Evolutionary conservation across 2,797 vertebrate genomes (phyloP).

Genomic region (Nothura maculosa): DNA sequence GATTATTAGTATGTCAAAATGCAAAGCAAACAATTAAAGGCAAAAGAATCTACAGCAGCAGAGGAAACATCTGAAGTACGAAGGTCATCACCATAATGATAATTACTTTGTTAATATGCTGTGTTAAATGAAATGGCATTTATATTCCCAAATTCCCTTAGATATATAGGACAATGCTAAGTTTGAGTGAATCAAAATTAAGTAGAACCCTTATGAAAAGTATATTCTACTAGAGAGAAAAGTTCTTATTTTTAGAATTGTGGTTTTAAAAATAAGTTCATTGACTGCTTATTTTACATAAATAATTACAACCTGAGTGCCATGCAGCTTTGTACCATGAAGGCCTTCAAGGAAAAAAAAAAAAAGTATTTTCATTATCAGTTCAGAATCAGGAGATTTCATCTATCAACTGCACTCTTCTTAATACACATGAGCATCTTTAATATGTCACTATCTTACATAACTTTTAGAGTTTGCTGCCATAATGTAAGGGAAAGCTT

Average conservation of each 20-base stretch:
- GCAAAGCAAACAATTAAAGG: background rate
- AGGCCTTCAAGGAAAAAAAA: background rate
- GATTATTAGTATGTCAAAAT: background rate
- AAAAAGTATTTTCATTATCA: background rate
- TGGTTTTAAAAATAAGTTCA: background rate
- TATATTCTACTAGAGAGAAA: background rate
- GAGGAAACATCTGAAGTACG: background rate
- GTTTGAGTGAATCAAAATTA: background rate
- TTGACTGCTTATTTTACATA: background rate
- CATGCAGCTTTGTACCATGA: background rate
- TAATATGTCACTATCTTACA: background rate
- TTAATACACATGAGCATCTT: background rate
- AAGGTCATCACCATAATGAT: background rate
- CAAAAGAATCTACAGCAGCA: background rate
- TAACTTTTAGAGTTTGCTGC: background rate
- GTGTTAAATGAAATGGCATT: background rate
- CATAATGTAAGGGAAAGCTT: background rate
- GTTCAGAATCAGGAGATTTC: too few species aligned
- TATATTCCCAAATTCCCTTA: background rate
- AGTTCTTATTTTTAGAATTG: background rate
- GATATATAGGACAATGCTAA: background rate
- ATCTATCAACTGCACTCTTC: background rate
- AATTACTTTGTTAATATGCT: background rate
- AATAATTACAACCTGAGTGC: background rate
- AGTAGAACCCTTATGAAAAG: background rate